Percentiles rank a stretch among this genome's conserved stretches.
Evolutionary conservation across 2,113 vertebrate genomes (phyloP).

Genomic region (Aepyceros melampus): DNA sequence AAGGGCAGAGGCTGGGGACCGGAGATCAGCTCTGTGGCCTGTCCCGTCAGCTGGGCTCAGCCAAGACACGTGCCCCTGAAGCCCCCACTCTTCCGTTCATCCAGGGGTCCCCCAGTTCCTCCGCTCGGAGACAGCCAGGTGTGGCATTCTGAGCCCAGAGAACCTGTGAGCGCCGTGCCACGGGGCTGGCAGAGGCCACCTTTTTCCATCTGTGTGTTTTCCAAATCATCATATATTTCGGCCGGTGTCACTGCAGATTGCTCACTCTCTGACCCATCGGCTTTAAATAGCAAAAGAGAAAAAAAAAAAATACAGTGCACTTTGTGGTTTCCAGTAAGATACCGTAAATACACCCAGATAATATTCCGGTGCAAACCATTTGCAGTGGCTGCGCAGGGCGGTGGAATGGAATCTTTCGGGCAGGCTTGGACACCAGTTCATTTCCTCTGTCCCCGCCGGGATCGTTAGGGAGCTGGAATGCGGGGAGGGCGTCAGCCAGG

Average conservation of each 20-base stretch:
- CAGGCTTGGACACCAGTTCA: constrained; percentile 49
- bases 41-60: not conserved
- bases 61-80: not conserved
- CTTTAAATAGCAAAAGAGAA: constrained; percentile 83
- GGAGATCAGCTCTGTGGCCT: not conserved
- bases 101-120: constrained; percentile 28
- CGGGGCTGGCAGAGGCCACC: constrained; percentile 70
- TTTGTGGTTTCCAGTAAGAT: constrained; percentile 83
- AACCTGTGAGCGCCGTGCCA: constrained; percentile 50
- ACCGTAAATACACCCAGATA: constrained; percentile 79
- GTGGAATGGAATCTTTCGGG: constrained; percentile 64
- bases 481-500: not conserved
- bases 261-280: constrained; percentile 79
- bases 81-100: not conserved
- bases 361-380: constrained; percentile 70
- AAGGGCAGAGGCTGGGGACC: not conserved
- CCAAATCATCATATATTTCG: constrained; percentile 78
- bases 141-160: constrained; percentile 64
- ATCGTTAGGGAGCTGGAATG: not conserved
- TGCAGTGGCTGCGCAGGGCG: constrained; percentile 55
- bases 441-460: constrained; percentile 58
- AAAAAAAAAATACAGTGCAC: constrained; percentile 78
- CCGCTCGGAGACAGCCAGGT: not conserved
- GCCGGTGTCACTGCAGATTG: constrained; percentile 76
- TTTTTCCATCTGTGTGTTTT: constrained; percentile 83